Conservation (phyloP, 1,140 invertebrate genomes). For the Uloborus diversus region DNA sequence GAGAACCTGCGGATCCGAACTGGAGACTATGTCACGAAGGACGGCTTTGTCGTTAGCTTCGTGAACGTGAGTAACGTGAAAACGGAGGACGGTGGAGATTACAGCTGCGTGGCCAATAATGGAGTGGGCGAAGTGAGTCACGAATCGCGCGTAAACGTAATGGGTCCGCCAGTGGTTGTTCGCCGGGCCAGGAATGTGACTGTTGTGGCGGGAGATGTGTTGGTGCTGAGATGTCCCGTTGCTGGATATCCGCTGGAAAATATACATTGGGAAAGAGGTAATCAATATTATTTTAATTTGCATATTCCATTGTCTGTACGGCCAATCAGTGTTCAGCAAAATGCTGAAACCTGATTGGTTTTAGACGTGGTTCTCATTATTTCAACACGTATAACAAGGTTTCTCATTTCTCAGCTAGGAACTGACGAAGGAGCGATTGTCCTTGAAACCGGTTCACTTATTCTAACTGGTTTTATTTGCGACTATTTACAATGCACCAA, state of each 20-base stretch:
- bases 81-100: constrained; percentile 66
- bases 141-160: constrained; percentile 58
- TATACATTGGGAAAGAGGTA: constrained; percentile 69
- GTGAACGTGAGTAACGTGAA: constrained; percentile 66
- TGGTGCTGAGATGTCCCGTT: constrained; percentile 63
- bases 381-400: too few species aligned
- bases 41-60: constrained; percentile 66
- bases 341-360: too few species aligned
- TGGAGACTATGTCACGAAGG: constrained; percentile 61
- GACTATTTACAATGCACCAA: too few species aligned
- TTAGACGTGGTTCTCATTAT: too few species aligned
- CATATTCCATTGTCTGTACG: too few species aligned
- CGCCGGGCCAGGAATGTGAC: constrained; percentile 65
- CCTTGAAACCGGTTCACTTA: too few species aligned
- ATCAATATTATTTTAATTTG: constrained; percentile 16
- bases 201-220: constrained; percentile 66
- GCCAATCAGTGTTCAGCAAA: too few species aligned
- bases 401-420: too few species aligned
- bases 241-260: constrained; percentile 61
- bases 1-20: constrained; percentile 62
- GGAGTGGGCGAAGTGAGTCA: constrained; percentile 63
- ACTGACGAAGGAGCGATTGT: too few species aligned
- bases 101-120: constrained; percentile 65
- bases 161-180: constrained; percentile 66
- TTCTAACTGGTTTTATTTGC: too few species aligned